These are phyloP conservation scores for Setipinna tenuifilis DNA, from an alignment of 2,797 vertebrate species.

Conservation along the genomic window DNA sequence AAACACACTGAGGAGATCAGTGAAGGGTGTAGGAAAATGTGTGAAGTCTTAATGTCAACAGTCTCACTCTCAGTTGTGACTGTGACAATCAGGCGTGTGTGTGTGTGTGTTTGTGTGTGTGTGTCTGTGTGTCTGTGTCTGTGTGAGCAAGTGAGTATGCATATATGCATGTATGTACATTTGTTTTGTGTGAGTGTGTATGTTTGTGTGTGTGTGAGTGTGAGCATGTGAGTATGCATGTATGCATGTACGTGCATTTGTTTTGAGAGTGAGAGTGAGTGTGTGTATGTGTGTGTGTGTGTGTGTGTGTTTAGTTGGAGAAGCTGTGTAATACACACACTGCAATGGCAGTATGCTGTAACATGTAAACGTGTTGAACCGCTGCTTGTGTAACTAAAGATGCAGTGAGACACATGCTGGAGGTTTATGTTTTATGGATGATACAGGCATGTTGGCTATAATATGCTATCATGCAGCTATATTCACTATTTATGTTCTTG, in stretches of 20 bases:
- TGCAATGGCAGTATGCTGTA: neutral
- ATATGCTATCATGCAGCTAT: neutral
- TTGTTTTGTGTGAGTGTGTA: too few relatives aligned
- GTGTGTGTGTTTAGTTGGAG: neutral
- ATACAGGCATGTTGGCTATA: neutral
- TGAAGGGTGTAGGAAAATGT: slow-evolving; percentile 55
- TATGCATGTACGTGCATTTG: neutral
- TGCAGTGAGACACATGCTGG: neutral
- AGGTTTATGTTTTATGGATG: slow-evolving; percentile 7
- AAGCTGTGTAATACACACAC: too few relatives aligned
- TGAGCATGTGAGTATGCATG: too few relatives aligned
- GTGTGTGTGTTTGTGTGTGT: too few relatives aligned
- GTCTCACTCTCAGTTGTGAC: too few relatives aligned
- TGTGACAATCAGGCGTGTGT: too few relatives aligned
- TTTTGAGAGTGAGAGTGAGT: too few relatives aligned
- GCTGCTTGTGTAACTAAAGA: neutral
- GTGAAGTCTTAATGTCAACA: slow-evolving; percentile 14
- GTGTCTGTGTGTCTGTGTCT: too few relatives aligned
- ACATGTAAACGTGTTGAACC: neutral
- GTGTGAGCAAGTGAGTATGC: too few relatives aligned
- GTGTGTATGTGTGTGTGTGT: neutral
- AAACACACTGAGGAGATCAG: slow-evolving; percentile 12
- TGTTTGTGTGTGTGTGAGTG: too few relatives aligned
- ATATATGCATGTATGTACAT: too few relatives aligned
- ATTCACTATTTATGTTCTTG: neutral